These are phyloP conservation scores for Lamellibrachia satsuma DNA, from an alignment of 2,888 invertebrate genomes.

Conservation along the genomic window DNA sequence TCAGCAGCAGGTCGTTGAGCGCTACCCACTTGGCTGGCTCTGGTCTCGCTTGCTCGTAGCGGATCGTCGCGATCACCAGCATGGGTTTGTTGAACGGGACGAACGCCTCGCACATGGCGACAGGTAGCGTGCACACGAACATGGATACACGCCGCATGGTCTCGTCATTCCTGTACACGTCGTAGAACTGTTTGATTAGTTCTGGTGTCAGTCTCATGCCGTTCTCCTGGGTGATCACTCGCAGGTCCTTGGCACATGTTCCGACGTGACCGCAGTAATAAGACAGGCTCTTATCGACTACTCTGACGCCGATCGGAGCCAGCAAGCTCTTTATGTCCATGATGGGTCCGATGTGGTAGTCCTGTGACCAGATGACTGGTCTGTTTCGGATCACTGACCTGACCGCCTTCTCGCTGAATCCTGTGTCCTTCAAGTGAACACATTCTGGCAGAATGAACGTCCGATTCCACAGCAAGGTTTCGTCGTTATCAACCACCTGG, in stretches of 20 bases:
- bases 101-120: conserved; percentile 45
- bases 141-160: conserved; percentile 40
- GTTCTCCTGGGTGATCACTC: conserved; percentile 43
- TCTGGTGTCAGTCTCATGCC: conserved; percentile 41
- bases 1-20: conserved; percentile 36
- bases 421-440: conserved; percentile 42
- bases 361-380: conserved; percentile 45
- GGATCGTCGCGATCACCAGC: conserved; percentile 42
- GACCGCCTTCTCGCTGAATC: conserved; percentile 40
- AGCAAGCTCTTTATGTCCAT: conserved; percentile 44
- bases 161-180: conserved; percentile 39
- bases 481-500: conserved; percentile 31
- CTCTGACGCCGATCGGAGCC: conserved; percentile 41
- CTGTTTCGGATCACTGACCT: conserved; percentile 36
- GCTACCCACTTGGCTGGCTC: conserved; percentile 37
- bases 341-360: conserved; percentile 45
- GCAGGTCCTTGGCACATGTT: conserved; percentile 42
- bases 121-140: conserved; percentile 44
- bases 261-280: conserved; percentile 40
- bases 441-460: conserved; percentile 38
- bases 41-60: conserved; percentile 42
- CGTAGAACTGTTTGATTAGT: conserved; percentile 41
- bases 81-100: conserved; percentile 43
- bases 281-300: conserved; percentile 46
- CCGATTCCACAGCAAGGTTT: conserved; percentile 33